A percentile compares a stretch with the other conserved stretches of the same genome.
Conservation (phyloP, 2,888 invertebrate genomes). For the Petrolisthes manimaculis region DNA sequence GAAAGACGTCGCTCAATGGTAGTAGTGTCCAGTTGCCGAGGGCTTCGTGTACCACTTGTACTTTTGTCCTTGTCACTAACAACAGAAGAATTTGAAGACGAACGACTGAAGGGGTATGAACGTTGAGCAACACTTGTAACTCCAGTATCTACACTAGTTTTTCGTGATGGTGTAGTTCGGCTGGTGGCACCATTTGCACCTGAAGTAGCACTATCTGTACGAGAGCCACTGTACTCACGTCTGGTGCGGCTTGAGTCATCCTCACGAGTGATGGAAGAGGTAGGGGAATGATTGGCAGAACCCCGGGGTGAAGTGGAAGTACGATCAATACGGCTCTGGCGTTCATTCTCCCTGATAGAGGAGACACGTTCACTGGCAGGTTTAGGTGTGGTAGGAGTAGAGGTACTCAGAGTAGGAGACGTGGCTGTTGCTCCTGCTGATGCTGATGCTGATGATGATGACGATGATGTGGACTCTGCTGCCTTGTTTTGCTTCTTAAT, state of each 20-base stretch:
- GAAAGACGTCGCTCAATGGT: slow-evolving; percentile 55
- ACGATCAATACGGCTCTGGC: slow-evolving; percentile 60
- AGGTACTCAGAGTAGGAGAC: slow-evolving; percentile 60
- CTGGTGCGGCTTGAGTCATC: slow-evolving; percentile 37
- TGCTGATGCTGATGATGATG: slow-evolving; percentile 67
- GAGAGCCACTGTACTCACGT: slow-evolving; percentile 40
- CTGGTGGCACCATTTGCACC: slow-evolving; percentile 46
- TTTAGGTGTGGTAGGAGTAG: slow-evolving; percentile 69
- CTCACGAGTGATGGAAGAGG: slow-evolving; percentile 54
- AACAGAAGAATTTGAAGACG: slow-evolving; percentile 63
- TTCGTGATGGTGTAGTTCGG: slow-evolving; percentile 53
- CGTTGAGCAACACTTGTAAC: slow-evolving; percentile 56
- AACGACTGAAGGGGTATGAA: slow-evolving; percentile 63
- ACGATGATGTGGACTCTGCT: slow-evolving; percentile 66
- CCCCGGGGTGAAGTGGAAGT: slow-evolving; percentile 53
- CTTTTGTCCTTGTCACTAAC: slow-evolving; percentile 57
- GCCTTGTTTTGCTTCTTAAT: slow-evolving; percentile 67
- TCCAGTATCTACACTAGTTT: slow-evolving; percentile 57
- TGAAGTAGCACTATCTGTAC: slow-evolving; percentile 20
- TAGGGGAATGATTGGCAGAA: slow-evolving; percentile 52
- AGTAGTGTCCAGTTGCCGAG: slow-evolving; percentile 47
- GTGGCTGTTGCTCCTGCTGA: slow-evolving; percentile 66
- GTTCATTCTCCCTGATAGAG: slow-evolving; percentile 61
- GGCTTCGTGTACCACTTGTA: slow-evolving; percentile 56
- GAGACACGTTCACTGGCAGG: slow-evolving; percentile 88